A percentile compares a stretch with the other conserved stretches of the same genome.
Evolutionary conservation across 2,888 invertebrate species (phyloP).

Genomic region (Callyntrura guangdongensis): DNA sequence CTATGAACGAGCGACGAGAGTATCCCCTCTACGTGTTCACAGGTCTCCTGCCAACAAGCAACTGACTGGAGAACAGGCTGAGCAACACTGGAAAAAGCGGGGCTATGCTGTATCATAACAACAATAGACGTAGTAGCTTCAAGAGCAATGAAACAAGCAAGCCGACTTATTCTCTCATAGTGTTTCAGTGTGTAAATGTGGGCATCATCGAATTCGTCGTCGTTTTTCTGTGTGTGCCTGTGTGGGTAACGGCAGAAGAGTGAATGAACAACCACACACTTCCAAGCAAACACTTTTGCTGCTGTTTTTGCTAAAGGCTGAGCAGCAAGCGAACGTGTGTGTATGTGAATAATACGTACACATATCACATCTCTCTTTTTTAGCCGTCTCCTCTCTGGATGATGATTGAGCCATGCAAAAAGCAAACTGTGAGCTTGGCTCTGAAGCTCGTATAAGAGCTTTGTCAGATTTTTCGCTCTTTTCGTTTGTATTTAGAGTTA

Average conservation of each 20-base stretch:
- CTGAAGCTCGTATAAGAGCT: background rate
- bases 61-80: constrained; percentile 81
- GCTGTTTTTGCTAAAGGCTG: constrained; percentile 36
- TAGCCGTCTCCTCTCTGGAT: constrained; percentile 14
- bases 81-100: constrained; percentile 77
- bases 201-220: background rate
- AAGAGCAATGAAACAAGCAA: constrained; percentile 8
- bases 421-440: background rate
- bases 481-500: background rate
- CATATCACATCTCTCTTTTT: background rate
- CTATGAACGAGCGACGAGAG: constrained; percentile 43
- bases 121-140: background rate
- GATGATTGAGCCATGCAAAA: background rate
- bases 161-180: constrained; percentile 35
- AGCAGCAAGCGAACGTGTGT: constrained; percentile 22
- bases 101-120: too few relatives aligned
- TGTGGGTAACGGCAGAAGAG: constrained; percentile 32
- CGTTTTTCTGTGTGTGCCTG: background rate
- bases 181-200: constrained; percentile 18
- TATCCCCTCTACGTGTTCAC: constrained; percentile 71
- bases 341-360: constrained; percentile 4
- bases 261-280: constrained; percentile 56
- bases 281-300: constrained; percentile 19
- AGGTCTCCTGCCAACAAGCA: constrained; percentile 81
- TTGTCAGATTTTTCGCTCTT: constrained; percentile 42